phyloP scores from a whole-genome alignment of 2,113 vertebrate species.

The Thalassarche chlororhynchos region DNA sequence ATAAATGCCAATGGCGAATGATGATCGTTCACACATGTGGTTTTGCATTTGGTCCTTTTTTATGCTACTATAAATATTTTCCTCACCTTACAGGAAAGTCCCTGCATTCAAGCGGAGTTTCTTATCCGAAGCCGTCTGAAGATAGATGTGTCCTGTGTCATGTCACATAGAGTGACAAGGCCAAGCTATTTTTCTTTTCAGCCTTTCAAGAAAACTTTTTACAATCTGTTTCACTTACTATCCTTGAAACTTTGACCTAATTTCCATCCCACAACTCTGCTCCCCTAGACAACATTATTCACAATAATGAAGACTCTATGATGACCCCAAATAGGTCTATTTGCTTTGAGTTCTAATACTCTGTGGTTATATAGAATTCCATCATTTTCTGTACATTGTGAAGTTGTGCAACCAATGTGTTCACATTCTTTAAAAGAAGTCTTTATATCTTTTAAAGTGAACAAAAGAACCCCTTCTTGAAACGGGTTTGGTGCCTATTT shows the following conservation, averaged over 20 bases:
- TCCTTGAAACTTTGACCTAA: background rate
- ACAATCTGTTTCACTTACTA: background rate
- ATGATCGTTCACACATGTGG: background rate
- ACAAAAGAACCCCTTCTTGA: background rate
- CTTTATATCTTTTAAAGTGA: background rate
- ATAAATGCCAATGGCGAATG: background rate
- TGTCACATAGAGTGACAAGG: background rate
- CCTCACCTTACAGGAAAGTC: background rate
- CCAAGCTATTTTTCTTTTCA: background rate
- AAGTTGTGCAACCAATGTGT: background rate
- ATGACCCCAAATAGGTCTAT: background rate
- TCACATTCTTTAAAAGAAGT: background rate
- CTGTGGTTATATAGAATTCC: background rate
- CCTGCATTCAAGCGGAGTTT: background rate
- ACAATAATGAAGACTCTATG: background rate
- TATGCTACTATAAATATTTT: background rate
- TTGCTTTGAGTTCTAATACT: background rate
- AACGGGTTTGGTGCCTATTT: background rate
- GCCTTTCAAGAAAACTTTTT: background rate
- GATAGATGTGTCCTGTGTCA: background rate
- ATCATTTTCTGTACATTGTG: background rate
- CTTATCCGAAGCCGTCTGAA: background rate
- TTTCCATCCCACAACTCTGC: background rate
- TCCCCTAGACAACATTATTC: background rate
- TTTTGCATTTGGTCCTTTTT: background rate